Conservation (phyloP, 2,113 vertebrate species). For the Scophthalmus maximus region DNA sequence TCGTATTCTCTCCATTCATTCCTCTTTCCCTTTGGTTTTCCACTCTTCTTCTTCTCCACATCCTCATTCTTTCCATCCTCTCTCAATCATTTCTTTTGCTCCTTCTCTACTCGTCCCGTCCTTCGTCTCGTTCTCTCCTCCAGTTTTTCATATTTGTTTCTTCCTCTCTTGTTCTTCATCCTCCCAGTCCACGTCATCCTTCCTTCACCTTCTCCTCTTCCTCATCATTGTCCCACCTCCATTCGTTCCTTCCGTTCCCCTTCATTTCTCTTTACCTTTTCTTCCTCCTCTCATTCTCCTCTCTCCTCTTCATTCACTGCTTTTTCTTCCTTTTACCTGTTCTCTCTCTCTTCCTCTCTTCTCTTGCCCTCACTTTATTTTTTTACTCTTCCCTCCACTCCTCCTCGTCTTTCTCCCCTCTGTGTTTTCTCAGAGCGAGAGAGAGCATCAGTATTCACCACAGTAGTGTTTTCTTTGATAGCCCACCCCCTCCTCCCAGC, state of each 20-base stretch:
- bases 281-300: background rate
- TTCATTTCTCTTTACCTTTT: background rate
- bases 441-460: constrained; percentile 61
- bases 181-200: background rate
- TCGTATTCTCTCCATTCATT: no score
- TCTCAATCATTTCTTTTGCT: no score
- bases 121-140: no score
- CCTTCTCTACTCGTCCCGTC: no score
- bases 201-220: background rate
- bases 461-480: constrained; percentile 46
- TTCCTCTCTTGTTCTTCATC: background rate
- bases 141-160: background rate
- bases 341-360: background rate
- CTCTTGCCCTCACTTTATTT: no score
- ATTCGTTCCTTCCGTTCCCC: no score
- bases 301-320: background rate
- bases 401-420: background rate
- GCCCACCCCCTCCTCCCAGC: constrained; percentile 4
- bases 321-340: no score
- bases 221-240: background rate
- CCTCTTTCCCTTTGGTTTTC: no score
- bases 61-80: no score
- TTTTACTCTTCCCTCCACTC: background rate
- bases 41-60: no score
- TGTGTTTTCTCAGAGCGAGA: no score